phyloP scores from a whole-genome alignment of 2,797 vertebrate species.

The Pyrocephalus nanus region DNA sequence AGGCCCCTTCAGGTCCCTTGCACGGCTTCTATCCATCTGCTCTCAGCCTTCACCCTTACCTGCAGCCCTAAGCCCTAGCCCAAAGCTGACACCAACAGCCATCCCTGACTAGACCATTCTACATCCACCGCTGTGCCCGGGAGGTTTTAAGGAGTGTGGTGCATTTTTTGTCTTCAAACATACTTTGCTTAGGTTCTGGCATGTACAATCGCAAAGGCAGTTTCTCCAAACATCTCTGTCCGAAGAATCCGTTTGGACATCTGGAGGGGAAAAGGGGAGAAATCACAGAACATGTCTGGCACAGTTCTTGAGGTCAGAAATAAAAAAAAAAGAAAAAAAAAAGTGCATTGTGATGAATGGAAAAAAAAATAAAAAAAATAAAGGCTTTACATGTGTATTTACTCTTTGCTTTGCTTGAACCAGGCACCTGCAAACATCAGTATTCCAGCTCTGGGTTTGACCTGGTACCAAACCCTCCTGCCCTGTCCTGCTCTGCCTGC shows the following conservation, averaged over 20 bases:
- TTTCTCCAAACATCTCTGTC: slow-evolving; percentile 95
- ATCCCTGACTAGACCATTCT: slow-evolving; percentile 79
- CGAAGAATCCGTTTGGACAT: slow-evolving; percentile 96
- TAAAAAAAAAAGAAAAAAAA: slow-evolving; percentile 60
- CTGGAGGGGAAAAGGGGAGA: slow-evolving; percentile 93
- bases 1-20: slow-evolving; percentile 76
- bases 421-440: background rate
- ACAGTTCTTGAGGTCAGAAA: slow-evolving; percentile 80
- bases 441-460: slow-evolving; percentile 1
- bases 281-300: slow-evolving; percentile 87
- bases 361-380: slow-evolving; percentile 47
- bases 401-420: background rate
- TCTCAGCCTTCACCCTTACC: slow-evolving; percentile 78
- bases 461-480: background rate
- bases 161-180: slow-evolving; percentile 89
- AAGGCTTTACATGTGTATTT: slow-evolving; percentile 24
- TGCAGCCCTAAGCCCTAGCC: slow-evolving; percentile 80
- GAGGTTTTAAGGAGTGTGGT: slow-evolving; percentile 78
- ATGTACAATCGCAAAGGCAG: slow-evolving; percentile 94
- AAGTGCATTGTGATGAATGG: slow-evolving; percentile 80
- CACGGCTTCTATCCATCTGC: slow-evolving; percentile 61
- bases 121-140: slow-evolving; percentile 74
- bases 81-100: slow-evolving; percentile 76
- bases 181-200: slow-evolving; percentile 97
- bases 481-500: slow-evolving; percentile 11